Percentiles rank a stretch among this genome's conserved stretches.
Conservation (phyloP, 2,888 invertebrate species). For the Trachelus iudaicus region DNA sequence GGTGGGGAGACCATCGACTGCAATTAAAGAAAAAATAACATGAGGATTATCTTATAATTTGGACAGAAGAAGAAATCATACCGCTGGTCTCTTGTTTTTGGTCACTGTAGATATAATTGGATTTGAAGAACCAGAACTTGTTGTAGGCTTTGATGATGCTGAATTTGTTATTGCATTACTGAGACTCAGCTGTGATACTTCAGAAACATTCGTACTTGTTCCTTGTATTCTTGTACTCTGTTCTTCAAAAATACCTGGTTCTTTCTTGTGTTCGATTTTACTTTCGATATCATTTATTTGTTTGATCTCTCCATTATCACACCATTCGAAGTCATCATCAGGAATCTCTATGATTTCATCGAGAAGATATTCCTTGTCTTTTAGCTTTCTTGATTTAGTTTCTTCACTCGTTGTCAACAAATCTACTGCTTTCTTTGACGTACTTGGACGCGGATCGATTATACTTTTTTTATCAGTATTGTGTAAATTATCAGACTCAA, state of each 20-base stretch:
- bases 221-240: not conserved
- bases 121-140: not conserved
- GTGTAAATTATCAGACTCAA: not conserved
- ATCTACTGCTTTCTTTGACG: not conserved
- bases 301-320: constrained; percentile 11
- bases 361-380: not conserved
- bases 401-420: not conserved
- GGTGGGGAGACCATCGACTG: not conserved
- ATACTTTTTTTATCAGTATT: not conserved
- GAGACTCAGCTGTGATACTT: not conserved
- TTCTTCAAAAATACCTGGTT: not conserved
- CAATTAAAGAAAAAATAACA: not conserved
- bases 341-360: constrained; percentile 11
- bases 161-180: not conserved
- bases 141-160: not conserved
- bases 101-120: not conserved
- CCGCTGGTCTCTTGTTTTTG: constrained; percentile 25
- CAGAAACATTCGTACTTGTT: not conserved
- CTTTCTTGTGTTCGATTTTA: not conserved
- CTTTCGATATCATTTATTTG: not conserved
- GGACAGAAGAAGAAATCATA: not conserved
- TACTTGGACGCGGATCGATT: not conserved
- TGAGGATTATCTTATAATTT: not conserved
- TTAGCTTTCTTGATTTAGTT: not conserved
- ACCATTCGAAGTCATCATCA: constrained; percentile 27